Conservation (phyloP, 2,888 invertebrate species). For the Cremastobaeus sp. region DNA sequence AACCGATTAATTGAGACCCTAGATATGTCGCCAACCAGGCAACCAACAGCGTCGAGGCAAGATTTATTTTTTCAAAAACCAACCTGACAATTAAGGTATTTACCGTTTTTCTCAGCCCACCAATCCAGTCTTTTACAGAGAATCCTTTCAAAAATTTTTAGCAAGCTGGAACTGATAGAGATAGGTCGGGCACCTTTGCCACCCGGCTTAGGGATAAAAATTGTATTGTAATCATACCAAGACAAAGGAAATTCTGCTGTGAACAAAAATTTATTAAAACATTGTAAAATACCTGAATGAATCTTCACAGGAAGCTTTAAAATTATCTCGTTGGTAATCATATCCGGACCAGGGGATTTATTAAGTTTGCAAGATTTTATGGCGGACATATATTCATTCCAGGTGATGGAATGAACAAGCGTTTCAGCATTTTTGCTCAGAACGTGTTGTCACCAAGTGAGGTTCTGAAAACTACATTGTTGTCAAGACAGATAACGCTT, state of each 20-base stretch:
- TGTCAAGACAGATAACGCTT: too few relatives aligned
- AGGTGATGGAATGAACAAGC: too few relatives aligned
- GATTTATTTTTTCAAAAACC: background rate
- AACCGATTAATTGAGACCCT: background rate
- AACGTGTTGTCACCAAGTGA: too few relatives aligned
- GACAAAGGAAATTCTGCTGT: background rate
- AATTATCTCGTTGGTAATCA: too few relatives aligned
- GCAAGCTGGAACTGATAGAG: slow-evolving; percentile 17
- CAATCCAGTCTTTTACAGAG: slow-evolving; percentile 1
- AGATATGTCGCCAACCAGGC: background rate
- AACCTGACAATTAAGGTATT: background rate
- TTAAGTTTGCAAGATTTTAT: too few relatives aligned
- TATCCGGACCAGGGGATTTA: too few relatives aligned
- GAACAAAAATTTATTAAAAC: slow-evolving; percentile 4
- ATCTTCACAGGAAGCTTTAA: too few relatives aligned
- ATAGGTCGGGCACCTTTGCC: slow-evolving; percentile 6
- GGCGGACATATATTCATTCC: too few relatives aligned
- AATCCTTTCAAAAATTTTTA: slow-evolving; percentile 27
- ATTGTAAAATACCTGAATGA: too few relatives aligned
- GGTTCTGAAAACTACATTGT: too few relatives aligned
- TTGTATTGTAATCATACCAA: slow-evolving; percentile 3
- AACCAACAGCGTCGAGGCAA: background rate
- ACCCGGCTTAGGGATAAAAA: slow-evolving; percentile 27
- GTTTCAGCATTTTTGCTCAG: too few relatives aligned
- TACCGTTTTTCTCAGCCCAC: background rate